phyloP scores from a whole-genome alignment of 2,797 vertebrate genomes.

The Melanotaenia nigrans region DNA sequence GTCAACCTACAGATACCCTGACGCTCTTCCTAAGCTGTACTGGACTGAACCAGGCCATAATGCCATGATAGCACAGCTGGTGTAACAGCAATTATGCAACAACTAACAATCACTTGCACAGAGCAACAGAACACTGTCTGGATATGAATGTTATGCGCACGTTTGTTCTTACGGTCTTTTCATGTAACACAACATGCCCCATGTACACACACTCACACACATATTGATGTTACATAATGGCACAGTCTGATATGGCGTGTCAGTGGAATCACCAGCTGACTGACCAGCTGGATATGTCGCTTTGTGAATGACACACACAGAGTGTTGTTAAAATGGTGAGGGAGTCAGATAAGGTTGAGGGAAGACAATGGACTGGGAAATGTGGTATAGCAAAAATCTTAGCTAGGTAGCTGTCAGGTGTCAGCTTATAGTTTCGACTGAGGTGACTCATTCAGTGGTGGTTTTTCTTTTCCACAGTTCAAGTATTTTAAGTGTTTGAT shows the following conservation, averaged over 20 bases:
- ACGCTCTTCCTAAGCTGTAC: constrained; percentile 45
- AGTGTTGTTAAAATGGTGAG: constrained; percentile 1
- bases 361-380: background rate
- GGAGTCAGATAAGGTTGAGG: constrained; percentile 11
- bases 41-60: constrained; percentile 44
- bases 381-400: background rate
- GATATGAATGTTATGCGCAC: constrained; percentile 30
- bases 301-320: constrained; percentile 44
- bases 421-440: background rate
- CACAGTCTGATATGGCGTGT: constrained; percentile 52
- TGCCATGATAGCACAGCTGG: constrained; percentile 43
- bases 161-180: constrained; percentile 60
- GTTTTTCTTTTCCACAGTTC: background rate
- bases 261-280: constrained; percentile 60
- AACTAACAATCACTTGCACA: constrained; percentile 39
- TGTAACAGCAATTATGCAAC: constrained; percentile 53
- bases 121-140: constrained; percentile 37
- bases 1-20: constrained; percentile 31
- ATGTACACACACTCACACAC: constrained; percentile 31
- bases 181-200: constrained; percentile 30
- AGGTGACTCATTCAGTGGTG: background rate
- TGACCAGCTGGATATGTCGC: constrained; percentile 51
- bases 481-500: background rate
- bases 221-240: constrained; percentile 63
- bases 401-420: background rate